These are phyloP conservation scores for Gambelia wislizenii DNA, from an alignment of 2,797 vertebrate species.

Conservation along the genomic window DNA sequence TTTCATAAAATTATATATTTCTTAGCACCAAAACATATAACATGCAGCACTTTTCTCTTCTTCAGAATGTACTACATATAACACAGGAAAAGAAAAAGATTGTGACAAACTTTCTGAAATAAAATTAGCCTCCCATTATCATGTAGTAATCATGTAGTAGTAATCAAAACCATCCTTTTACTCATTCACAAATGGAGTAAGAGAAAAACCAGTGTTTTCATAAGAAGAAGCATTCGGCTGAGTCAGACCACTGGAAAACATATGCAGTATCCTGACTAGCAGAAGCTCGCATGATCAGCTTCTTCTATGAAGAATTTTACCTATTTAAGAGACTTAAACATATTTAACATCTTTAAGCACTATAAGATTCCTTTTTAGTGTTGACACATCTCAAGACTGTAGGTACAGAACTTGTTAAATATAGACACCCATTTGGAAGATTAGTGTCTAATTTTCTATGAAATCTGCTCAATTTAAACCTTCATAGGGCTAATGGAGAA, in stretches of 20 bases:
- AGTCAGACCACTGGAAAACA: too few species aligned
- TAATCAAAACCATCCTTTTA: not conserved
- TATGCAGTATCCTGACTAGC: not conserved
- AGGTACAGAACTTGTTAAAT: not conserved
- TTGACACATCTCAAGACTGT: not conserved
- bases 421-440: not conserved
- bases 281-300: not conserved
- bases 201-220: not conserved
- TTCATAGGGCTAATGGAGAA: not conserved
- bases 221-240: not conserved
- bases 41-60: not conserved
- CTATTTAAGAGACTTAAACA: not conserved
- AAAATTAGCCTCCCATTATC: not conserved
- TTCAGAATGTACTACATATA: slow-evolving; percentile 24
- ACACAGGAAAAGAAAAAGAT: not conserved
- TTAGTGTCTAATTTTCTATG: not conserved
- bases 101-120: not conserved
- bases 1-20: not conserved
- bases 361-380: not conserved
- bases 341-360: not conserved
- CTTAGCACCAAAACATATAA: not conserved
- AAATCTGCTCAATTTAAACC: not conserved
- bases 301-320: not conserved
- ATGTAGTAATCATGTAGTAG: not conserved
- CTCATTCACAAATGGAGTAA: not conserved